Percentiles rank a stretch among this genome's conserved stretches.
phyloP scores from a whole-genome alignment of 2,888 invertebrate genomes.

The Odontocolon sp. region DNA sequence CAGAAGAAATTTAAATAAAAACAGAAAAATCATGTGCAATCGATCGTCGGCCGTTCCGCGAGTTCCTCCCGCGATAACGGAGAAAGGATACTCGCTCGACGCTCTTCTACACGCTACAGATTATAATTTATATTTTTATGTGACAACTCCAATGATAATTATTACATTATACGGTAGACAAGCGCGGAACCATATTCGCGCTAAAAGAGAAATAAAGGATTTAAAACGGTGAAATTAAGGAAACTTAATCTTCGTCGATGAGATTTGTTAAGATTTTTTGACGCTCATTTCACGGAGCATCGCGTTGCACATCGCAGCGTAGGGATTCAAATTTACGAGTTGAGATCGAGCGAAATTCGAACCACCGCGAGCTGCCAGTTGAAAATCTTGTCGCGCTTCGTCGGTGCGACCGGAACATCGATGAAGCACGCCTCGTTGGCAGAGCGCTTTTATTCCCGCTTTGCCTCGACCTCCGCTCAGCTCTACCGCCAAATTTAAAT shows the following conservation, averaged over 20 bases:
- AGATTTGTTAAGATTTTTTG: background rate
- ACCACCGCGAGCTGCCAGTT: conserved; percentile 90
- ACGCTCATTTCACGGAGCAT: conserved; percentile 92
- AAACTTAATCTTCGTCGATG: no score
- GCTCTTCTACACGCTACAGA: conserved; percentile 39
- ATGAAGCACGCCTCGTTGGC: conserved; percentile 91
- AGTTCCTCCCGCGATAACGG: conserved; percentile 11
- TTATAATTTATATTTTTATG: conserved; percentile 74
- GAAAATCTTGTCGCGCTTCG: conserved; percentile 89
- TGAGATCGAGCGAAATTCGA: conserved; percentile 93
- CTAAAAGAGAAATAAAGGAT: conserved; percentile 20
- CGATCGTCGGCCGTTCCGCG: conserved; percentile 36
- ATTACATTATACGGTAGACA: conserved; percentile 59
- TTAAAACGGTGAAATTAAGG: conserved; percentile 1
- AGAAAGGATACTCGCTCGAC: background rate
- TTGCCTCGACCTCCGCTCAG: conserved; percentile 84
- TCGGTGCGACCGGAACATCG: conserved; percentile 86
- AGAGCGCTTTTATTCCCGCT: conserved; percentile 89
- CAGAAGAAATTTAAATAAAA: conserved; percentile 27
- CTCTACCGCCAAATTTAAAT: conserved; percentile 88
- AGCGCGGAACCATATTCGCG: conserved; percentile 11
- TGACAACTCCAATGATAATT: conserved; percentile 68
- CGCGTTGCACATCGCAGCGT: conserved; percentile 97
- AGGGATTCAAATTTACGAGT: conserved; percentile 94
- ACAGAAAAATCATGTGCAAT: conserved; percentile 31